Percentiles rank a stretch among this genome's conserved stretches.
Conservation (phyloP, 30 jellyfish, hydroid and myxozoan species). For the Nemopilema nomurai region DNA sequence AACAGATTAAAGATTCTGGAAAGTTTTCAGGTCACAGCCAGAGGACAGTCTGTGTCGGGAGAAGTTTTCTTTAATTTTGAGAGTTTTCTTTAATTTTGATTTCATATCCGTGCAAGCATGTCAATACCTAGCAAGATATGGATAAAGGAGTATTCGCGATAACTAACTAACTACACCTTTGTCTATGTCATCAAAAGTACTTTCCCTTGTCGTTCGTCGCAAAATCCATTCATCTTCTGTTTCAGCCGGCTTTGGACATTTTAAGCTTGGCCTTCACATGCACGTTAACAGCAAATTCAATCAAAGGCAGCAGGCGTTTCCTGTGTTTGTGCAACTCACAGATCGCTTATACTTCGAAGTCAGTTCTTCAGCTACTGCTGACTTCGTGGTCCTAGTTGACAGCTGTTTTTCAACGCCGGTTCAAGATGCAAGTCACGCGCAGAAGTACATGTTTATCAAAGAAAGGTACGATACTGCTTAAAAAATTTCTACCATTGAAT, state of each 20-base stretch:
- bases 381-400: conserved; percentile 15
- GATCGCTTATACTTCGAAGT: conserved; percentile 51
- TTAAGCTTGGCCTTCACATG: conserved; percentile 18
- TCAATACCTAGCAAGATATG: too few species aligned
- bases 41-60: too few species aligned
- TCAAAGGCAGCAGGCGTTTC: conserved; percentile 16
- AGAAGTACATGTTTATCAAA: conserved; percentile 22
- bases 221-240: too few species aligned
- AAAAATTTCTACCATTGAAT: background rate
- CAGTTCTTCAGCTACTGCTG: conserved; percentile 32
- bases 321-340: conserved; percentile 25
- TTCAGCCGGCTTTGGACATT: conserved; percentile 58
- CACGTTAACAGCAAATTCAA: conserved; percentile 8
- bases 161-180: too few species aligned
- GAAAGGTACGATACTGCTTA: conserved; percentile 36
- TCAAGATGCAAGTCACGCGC: conserved; percentile 27
- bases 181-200: too few species aligned
- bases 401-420: conserved; percentile 51
- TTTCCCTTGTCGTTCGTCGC: too few species aligned
- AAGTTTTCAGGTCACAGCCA: too few species aligned
- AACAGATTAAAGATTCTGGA: too few species aligned
- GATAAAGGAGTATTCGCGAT: too few species aligned
- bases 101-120: too few species aligned
- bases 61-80: too few species aligned
- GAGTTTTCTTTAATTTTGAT: too few species aligned